Conservation (phyloP, 2,113 vertebrate genomes). For the Paedocypris sp. region DNA sequence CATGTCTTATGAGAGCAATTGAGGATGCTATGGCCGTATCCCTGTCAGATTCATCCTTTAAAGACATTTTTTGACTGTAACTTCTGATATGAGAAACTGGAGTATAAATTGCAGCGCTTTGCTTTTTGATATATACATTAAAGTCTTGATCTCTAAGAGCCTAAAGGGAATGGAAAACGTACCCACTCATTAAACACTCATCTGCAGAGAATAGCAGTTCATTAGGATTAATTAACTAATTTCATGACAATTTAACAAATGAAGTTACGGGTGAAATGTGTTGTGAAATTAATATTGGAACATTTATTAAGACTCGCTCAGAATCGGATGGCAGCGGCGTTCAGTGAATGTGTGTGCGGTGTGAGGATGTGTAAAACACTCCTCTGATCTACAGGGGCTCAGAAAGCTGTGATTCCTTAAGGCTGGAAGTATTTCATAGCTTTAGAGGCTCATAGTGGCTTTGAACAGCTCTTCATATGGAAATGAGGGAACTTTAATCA, state of each 20-base stretch:
- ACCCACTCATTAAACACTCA: slow-evolving; percentile 19
- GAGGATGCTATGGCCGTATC: too few species aligned
- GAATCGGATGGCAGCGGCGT: background rate
- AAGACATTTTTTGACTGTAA: too few species aligned
- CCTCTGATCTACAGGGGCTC: slow-evolving; percentile 5
- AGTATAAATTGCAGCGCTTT: background rate
- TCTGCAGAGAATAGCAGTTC: background rate
- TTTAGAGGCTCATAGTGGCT: slow-evolving; percentile 10
- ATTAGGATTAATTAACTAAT: slow-evolving; percentile 17
- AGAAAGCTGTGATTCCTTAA: slow-evolving; percentile 4
- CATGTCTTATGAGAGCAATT: too few species aligned
- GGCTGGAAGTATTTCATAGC: slow-evolving; percentile 22
- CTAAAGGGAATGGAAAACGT: background rate
- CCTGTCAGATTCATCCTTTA: too few species aligned
- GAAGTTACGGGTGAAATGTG: background rate
- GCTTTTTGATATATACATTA: slow-evolving; percentile 23
- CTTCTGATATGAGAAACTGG: too few species aligned
- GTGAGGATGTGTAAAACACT: background rate
- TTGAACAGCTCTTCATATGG: slow-evolving; percentile 27
- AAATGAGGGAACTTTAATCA: slow-evolving; percentile 30
- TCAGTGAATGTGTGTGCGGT: slow-evolving; percentile 1
- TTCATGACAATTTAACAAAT: slow-evolving; percentile 16
- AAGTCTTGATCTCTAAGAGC: slow-evolving; percentile 21
- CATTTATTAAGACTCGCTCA: background rate
- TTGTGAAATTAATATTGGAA: background rate